phyloP scores from a whole-genome alignment of 2,888 invertebrate species.

The Nowickia ferox region DNA sequence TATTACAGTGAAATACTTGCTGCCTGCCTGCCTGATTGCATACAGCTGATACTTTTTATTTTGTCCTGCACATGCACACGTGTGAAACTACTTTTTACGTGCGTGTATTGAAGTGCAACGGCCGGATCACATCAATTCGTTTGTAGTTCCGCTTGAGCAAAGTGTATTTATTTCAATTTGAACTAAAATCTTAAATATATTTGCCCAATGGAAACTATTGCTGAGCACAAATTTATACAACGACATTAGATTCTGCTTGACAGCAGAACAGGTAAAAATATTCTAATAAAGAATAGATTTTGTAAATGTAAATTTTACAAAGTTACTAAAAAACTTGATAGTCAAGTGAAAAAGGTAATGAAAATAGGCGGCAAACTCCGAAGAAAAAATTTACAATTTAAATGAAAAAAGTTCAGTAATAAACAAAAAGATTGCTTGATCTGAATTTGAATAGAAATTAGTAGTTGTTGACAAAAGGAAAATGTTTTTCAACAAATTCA shows the following conservation, averaged over 20 bases:
- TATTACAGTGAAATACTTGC: background rate
- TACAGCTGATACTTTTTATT: conserved; percentile 12
- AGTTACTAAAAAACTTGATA: too few relatives aligned
- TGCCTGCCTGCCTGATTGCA: background rate
- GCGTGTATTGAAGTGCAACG: conserved; percentile 21
- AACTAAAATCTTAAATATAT: conserved; percentile 76
- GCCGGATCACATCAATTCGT: conserved; percentile 41
- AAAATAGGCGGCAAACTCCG: too few relatives aligned
- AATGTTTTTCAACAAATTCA: too few relatives aligned
- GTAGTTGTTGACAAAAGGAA: too few relatives aligned
- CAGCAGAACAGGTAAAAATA: background rate
- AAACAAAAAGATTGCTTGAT: too few relatives aligned
- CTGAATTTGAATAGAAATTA: too few relatives aligned
- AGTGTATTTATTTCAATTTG: conserved; percentile 77
- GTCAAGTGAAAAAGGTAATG: too few relatives aligned
- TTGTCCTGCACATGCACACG: background rate
- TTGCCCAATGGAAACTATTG: conserved; percentile 51
- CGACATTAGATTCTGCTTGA: background rate
- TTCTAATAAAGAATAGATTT: background rate
- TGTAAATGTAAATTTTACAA: background rate
- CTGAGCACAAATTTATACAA: background rate
- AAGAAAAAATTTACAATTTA: too few relatives aligned
- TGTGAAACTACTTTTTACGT: background rate
- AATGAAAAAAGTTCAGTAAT: too few relatives aligned
- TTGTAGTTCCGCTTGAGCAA: conserved; percentile 70